phyloP scores from a whole-genome alignment of 2,113 vertebrate species.

The Thomomys bottae region DNA sequence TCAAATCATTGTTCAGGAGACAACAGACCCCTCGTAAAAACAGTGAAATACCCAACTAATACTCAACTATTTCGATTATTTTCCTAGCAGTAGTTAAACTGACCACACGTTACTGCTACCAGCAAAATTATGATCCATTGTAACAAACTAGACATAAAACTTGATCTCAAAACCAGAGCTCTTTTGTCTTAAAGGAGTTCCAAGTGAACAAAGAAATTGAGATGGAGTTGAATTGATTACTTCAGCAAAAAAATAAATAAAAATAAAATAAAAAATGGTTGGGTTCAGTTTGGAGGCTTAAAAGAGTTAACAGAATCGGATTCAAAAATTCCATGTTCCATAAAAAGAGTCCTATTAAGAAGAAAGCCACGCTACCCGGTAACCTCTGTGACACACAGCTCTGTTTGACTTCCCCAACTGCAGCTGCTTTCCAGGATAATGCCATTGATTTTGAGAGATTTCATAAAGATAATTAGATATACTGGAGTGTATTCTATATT shows the following conservation, averaged over 20 bases:
- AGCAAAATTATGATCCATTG: not conserved
- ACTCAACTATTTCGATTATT: not conserved
- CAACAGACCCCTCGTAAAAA: not conserved
- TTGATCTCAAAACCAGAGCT: not conserved
- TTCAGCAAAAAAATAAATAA: slow-evolving; percentile 1
- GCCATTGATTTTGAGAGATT: slow-evolving; percentile 80
- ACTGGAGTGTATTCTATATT: slow-evolving; percentile 67
- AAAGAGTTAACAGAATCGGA: slow-evolving; percentile 68
- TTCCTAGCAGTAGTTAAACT: not conserved
- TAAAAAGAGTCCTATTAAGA: slow-evolving; percentile 70
- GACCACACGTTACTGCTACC: accelerated
- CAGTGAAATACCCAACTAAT: not conserved
- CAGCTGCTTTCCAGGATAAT: slow-evolving; percentile 72
- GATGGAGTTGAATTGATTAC: slow-evolving; percentile 52
- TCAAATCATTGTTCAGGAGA: not conserved
- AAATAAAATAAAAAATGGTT: not conserved
- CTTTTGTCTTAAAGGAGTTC: not conserved
- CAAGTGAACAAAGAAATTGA: not conserved
- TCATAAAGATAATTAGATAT: slow-evolving; percentile 81
- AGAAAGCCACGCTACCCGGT: slow-evolving; percentile 50
- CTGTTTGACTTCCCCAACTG: slow-evolving; percentile 65
- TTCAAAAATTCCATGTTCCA: slow-evolving; percentile 61
- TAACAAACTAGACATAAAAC: not conserved
- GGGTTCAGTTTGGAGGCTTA: slow-evolving; percentile 51
- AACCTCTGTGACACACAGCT: slow-evolving; percentile 63